Base-by-base conservation (phyloP, 2,113 vertebrate genomes). In the Anas platyrhynchos region DNA sequence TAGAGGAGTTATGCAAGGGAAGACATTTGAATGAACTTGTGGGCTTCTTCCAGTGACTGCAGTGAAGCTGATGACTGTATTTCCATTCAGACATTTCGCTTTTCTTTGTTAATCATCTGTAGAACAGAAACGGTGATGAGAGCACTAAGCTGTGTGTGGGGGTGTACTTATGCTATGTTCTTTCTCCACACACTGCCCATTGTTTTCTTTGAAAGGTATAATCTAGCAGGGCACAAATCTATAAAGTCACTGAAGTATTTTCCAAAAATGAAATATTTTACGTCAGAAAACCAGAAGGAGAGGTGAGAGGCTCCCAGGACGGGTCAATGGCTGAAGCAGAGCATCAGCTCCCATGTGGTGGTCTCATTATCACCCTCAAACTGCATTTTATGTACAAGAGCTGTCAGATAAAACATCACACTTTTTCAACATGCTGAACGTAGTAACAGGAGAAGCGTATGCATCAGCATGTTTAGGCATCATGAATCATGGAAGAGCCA, bases 51-150 rank as follows among this genome's bases (percentile, higher is more conserved):
- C 69, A 72, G 25, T 23, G 36, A 48, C 68, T 89, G 55, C 29
- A 66, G 44, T n/a, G 38, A 89, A 91, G 85, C 65, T 73, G 36
- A 32, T n/a, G 16, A 73, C 62, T 75, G 2, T 52, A 16, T 84
- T 92, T 95, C 72, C 81, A 48, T 88, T 91, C 41, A 67, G 23
- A n/a, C 7, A 11, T 92, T 83, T 78, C 89, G n/a, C 29, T 93
- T 91, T 86, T 44, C 48, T 82, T 78, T 73, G 72, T 72, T 91
- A 71, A 76, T 79, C 83, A 32, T n/a, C 83, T 82, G 17, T 84
- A 69, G 66, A 41, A 67, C 43, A 80, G 46, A 65, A 94, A 55
- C 12, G 29, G 14, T 3, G 9, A 48, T 29, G 44, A 84, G 11
- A 86, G 41, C 58, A 68, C 16, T 14, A 76, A 79, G 27, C 34